Percentiles rank a stretch among this genome's conserved stretches.
Conservation (phyloP, 2,797 vertebrate genomes). For the Bradypodion pumilum region DNA sequence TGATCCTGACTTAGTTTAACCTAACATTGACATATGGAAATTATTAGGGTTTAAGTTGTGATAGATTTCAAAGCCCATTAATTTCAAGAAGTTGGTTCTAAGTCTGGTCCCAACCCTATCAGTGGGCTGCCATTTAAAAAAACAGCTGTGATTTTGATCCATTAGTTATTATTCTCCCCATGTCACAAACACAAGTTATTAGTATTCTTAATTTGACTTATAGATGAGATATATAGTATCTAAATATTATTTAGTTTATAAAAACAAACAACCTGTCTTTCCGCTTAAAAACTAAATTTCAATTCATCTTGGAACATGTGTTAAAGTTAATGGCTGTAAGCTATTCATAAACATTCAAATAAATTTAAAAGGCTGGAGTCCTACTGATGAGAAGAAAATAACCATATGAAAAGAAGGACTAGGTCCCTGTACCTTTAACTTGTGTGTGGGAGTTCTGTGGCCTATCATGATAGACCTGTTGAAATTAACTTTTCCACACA, state of each 20-base stretch:
- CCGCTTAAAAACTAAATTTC: too few relatives aligned
- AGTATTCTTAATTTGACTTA: neutral
- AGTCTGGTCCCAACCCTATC: neutral
- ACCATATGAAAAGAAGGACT: too few relatives aligned
- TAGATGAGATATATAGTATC: neutral
- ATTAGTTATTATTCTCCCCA: too few relatives aligned
- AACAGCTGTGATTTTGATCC: too few relatives aligned
- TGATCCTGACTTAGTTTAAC: neutral
- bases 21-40: neutral
- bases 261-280: too few relatives aligned
- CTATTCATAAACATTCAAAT: neutral
- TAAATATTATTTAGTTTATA: neutral
- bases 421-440: too few relatives aligned
- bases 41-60: neutral
- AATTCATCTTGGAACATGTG: neutral
- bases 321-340: neutral
- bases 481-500: too few relatives aligned
- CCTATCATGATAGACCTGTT: too few relatives aligned
- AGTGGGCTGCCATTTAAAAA: too few relatives aligned
- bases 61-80: neutral
- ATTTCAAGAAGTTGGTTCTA: neutral
- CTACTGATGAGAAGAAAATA: neutral
- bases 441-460: too few relatives aligned
- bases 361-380: too few relatives aligned
- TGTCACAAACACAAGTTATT: neutral